Evolutionary conservation across 2,888 invertebrate genomes (phyloP), one percentile per base, ranked within the genome.

Genomic region (Polydrusus tereticollis): DNA sequence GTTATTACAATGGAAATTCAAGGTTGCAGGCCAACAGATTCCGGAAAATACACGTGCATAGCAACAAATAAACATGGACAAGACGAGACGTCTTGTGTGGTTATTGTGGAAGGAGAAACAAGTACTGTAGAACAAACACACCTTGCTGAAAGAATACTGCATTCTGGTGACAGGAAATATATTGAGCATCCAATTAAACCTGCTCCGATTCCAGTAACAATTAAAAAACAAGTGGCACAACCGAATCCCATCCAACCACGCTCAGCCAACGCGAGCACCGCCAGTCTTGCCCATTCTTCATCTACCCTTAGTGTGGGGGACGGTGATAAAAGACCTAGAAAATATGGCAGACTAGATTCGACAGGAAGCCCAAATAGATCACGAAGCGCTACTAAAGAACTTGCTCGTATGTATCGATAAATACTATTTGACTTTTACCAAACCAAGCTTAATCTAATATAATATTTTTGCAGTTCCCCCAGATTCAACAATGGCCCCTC

Each of bases 1-100:
- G 98, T 99, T 52, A 94, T 98, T 64, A 96, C 98, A 0, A 91
- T 99, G 88, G 99, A 99, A 88, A 97, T 99, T 80, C 90, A 95
- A 77, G 96, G 96, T 86, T 97, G 98, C 84, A 92, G 94, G 81
- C 94, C 97, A 0, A 93, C 93, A 71, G 99, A 99, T 88, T 96
- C 97, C 75, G 99, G 99, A 78, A 96, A 95, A 85, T 99, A 99
- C 87, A 91, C 91, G 47, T 99, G 99, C 86, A 90, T 94, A 36
- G 99, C 99, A 16, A 93, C 93, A 77, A 99, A 99, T 87, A 89
- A 90, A 62, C 95, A 98, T 83, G 99, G 99, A 80, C 92, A 93
- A 29, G 98, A 98, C 81, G 98, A 99, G 88, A 98, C 98, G 14
- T 92, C 91, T 76, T 97, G 97, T 85, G 96, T 97, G 78, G 95